Conservation (phyloP, 2,888 invertebrate species). For the Eulithis testata region DNA sequence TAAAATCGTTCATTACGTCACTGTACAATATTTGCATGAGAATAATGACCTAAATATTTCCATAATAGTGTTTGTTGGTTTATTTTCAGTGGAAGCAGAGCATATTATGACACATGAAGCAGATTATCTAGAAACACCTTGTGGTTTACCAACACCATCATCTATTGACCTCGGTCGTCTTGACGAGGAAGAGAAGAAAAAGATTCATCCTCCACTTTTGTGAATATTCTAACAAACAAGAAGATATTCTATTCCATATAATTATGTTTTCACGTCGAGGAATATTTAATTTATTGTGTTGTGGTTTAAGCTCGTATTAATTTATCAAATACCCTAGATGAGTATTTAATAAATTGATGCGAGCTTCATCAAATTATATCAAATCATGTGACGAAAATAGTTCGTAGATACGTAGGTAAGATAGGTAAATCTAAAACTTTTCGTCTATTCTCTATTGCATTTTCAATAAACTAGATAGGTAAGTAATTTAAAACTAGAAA, state of each 20-base stretch:
- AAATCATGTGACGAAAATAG: too few species aligned
- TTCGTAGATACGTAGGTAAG: not conserved
- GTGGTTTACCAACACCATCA: slow-evolving; percentile 89
- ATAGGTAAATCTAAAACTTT: not conserved
- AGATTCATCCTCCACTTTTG: slow-evolving; percentile 85
- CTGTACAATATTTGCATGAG: too few species aligned
- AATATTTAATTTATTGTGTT: too few species aligned
- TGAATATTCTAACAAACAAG: slow-evolving; percentile 43
- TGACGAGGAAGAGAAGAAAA: slow-evolving; percentile 86
- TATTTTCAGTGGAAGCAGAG: slow-evolving; percentile 88
- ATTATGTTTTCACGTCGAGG: too few species aligned
- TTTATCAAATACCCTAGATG: too few species aligned
- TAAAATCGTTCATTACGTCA: too few species aligned
- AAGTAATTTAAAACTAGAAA: not conserved
- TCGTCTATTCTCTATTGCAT: not conserved
- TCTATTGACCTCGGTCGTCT: slow-evolving; percentile 88
- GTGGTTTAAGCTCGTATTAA: too few species aligned
- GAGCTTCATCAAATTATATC: too few species aligned
- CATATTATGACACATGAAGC: slow-evolving; percentile 91
- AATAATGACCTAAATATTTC: too few species aligned
- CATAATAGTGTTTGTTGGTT: not conserved
- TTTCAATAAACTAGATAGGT: not conserved
- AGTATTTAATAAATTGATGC: too few species aligned
- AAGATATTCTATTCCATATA: too few species aligned
- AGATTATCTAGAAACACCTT: slow-evolving; percentile 88